These are phyloP conservation scores for Drosophila triauraria DNA, from an alignment of 1,140 invertebrate species.

Conservation along the genomic window DNA sequence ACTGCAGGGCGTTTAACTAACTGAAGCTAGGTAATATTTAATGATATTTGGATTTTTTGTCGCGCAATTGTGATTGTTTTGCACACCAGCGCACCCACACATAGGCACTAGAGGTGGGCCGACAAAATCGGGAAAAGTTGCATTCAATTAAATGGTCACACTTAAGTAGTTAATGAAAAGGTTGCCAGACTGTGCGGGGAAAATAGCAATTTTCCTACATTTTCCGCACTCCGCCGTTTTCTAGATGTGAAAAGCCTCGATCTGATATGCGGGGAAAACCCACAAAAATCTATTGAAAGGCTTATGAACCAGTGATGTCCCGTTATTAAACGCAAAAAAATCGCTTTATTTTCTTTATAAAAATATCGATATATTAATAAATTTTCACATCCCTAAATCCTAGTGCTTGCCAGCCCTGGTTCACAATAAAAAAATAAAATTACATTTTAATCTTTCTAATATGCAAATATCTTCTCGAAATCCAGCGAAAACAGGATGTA, in stretches of 20 bases:
- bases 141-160: too few species aligned
- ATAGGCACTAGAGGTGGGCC: slow-evolving; percentile 10
- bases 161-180: too few species aligned
- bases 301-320: background rate
- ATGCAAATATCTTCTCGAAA: slow-evolving; percentile 32
- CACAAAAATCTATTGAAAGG: background rate
- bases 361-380: background rate
- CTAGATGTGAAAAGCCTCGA: too few species aligned
- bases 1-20: slow-evolving; percentile 20
- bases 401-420: slow-evolving; percentile 16
- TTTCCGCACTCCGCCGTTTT: too few species aligned
- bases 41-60: slow-evolving; percentile 58
- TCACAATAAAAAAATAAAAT: slow-evolving; percentile 42
- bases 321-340: background rate
- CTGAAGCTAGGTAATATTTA: slow-evolving; percentile 54
- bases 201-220: background rate
- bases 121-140: slow-evolving; percentile 9
- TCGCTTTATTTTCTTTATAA: background rate
- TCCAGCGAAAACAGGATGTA: background rate
- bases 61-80: slow-evolving; percentile 82
- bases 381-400: slow-evolving; percentile 8
- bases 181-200: background rate
- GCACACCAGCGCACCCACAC: slow-evolving; percentile 37
- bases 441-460: slow-evolving; percentile 40
- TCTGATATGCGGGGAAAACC: too few species aligned